Base-by-base conservation (phyloP, 2,888 invertebrate genomes). In the Homarus gammarus region DNA sequence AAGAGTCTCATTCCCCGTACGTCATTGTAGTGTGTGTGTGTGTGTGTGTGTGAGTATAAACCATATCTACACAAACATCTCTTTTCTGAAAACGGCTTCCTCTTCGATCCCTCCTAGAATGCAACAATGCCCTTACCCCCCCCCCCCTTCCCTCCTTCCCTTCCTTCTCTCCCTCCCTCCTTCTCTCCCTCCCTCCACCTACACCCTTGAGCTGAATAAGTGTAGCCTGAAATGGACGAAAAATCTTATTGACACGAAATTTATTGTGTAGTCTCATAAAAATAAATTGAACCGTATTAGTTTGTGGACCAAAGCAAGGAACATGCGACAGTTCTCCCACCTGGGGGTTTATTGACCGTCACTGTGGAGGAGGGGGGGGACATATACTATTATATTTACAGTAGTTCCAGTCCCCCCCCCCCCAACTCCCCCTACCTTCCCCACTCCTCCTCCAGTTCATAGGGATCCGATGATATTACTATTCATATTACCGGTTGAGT, bases 401-500 rank as follows among this genome's bases (percentile, higher is more conserved):
- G 64, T 6, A 22, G 64, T 12, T 3, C 56, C 12, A 49, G 44
- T 10, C 44, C 10, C 44, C n/a, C n/a, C n/a, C n/a, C n/a, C n/a
- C 44, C 44, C 56, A 3, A 5, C 18, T 18, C 56, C 56, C 56
- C 8, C 56, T 56, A 22, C 56, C n/a, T n/a, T n/a, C n/a, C n/a
- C n/a, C 5, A 44, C 5, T 44, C 44, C 44, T 12, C 5, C 5
- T 44, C 12, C 44, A 44, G 44, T 44, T 8, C 22, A 64, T 18
- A 64, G 27, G 27, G n/a, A 64, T n/a, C 64, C 64, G 12, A 64
- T 64, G 27, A 27, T 64, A 64, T 64, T n/a, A 64, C 64, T 64
- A 64, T 64, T 64, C 64, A 64, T n/a, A 6, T 64, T 64, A 64
- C 12, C 64, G 27, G 18, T 27, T 31, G 64, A 64, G 64, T 27